Evolutionary conservation across 2,888 invertebrate species (phyloP).

Genomic region (Agapostemon virescens): DNA sequence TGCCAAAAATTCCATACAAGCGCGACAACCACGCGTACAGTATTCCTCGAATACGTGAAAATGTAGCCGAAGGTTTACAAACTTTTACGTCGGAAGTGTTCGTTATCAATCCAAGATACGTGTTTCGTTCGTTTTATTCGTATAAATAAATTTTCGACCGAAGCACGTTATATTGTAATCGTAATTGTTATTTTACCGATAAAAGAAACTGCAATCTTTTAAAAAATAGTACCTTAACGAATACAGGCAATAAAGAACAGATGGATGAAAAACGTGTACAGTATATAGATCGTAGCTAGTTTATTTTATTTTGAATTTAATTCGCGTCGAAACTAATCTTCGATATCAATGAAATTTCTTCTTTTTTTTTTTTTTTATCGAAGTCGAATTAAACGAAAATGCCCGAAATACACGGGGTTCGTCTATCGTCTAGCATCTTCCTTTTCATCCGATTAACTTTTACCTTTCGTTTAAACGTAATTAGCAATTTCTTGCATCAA

Average conservation of each 20-base stretch:
- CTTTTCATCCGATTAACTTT: background rate
- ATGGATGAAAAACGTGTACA: conserved; percentile 16
- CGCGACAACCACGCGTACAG: background rate
- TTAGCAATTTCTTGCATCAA: conserved; percentile 35
- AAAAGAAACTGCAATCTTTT: background rate
- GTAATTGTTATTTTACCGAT: conserved; percentile 31
- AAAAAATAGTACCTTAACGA: background rate
- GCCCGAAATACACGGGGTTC: background rate
- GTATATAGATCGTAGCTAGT: conserved; percentile 11
- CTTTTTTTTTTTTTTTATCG: no score
- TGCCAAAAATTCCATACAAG: conserved; percentile 64
- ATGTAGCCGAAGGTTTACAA: conserved; percentile 66
- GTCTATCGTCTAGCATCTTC: background rate
- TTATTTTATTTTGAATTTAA: conserved; percentile 21
- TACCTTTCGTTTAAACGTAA: conserved; percentile 32
- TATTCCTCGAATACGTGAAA: conserved; percentile 57
- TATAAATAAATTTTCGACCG: conserved; percentile 23
- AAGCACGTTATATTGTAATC: conserved; percentile 35
- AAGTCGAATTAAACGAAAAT: background rate
- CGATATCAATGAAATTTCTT: background rate
- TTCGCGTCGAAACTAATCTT: background rate
- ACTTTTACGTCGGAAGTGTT: conserved; percentile 56
- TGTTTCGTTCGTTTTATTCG: conserved; percentile 8
- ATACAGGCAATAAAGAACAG: conserved; percentile 28
- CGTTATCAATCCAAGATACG: conserved; percentile 8